Evolutionary conservation across 2,113 vertebrate species (phyloP), one percentile per base, ranked within the genome.

Genomic region (Nannobrachium achirus): DNA sequence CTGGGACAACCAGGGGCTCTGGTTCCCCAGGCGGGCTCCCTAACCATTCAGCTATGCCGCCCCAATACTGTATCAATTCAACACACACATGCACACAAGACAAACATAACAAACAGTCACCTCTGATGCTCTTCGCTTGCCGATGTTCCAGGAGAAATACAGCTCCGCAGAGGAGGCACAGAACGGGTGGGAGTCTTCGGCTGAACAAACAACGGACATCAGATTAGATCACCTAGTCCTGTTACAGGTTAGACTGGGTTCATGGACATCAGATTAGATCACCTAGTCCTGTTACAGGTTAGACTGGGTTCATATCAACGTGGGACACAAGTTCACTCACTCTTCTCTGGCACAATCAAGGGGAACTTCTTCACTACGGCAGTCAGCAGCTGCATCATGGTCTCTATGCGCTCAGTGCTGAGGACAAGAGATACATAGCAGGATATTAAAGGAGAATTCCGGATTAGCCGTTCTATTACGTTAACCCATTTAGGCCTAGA

Each of bases 71-170:
- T n/a, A n/a, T n/a, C n/a, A n/a, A n/a, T n/a, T 41, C 53, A 51
- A 33, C n/a, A 51, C 48, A 51, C n/a, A 64, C 42, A 39, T 14
- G 18, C n/a, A 53, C 39, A 15, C 44, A 41, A 46, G n/a, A 44
- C n/a, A 59, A 39, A 33, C 8, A 51, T 9, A 39, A 58, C 5
- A 58, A 11, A 46, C 7, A 53, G 19, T 90, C 92, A 99, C 97
- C 97, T 99, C 98, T 0, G 97, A 93, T 20, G 97, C 98, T 82
- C 98, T 94, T 59, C 97, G 93, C 78, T 99, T 99, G 56, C 98
- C 98, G 76, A 99, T 98, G 91, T 95, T 98, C 98, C 98, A 99
- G 71, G 95, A 93, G 71, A 95, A 98, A 89, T 96, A 99, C 85
- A 98, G 97, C 67, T 98, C 95, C 73, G 94, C 85, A 14, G 98